Conservation (phyloP, 1,140 invertebrate genomes). For the Orius insidiosus region DNA sequence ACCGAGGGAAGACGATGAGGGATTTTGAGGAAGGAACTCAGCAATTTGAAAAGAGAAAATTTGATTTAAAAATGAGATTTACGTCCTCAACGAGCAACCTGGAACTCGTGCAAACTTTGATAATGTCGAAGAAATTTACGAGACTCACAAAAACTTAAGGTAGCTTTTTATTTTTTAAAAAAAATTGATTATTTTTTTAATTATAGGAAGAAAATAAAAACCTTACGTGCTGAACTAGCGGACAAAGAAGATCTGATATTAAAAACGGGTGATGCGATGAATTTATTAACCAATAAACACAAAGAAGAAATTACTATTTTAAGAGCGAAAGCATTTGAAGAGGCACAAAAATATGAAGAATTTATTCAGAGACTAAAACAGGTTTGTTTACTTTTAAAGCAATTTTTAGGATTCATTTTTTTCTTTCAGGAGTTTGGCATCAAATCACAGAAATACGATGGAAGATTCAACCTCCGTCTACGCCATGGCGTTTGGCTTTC, state of each 20-base stretch:
- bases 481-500: constrained; percentile 15
- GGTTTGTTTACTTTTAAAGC: constrained; percentile 10
- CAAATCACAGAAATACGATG: constrained; percentile 2
- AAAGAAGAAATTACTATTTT: constrained; percentile 11
- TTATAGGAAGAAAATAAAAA: constrained; percentile 17
- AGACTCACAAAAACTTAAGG: constrained; percentile 63
- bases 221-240: constrained; percentile 12
- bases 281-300: constrained; percentile 15
- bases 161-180: constrained; percentile 23
- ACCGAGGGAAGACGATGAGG: constrained; percentile 44
- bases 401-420: background rate
- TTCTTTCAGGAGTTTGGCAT: constrained; percentile 10
- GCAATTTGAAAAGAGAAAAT: constrained; percentile 70
- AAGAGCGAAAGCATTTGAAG: constrained; percentile 1
- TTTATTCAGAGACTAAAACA: constrained; percentile 14
- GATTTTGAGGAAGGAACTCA: constrained; percentile 79
- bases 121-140: constrained; percentile 42
- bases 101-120: constrained; percentile 36
- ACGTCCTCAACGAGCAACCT: constrained; percentile 77
- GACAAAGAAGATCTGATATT: constrained; percentile 19
- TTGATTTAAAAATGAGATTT: constrained; percentile 85
- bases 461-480: constrained; percentile 17
- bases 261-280: constrained; percentile 18
- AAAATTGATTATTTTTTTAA: constrained; percentile 2
- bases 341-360: constrained; percentile 11